Conservation (phyloP, 2,888 invertebrate genomes). For the Folsomia candida region DNA sequence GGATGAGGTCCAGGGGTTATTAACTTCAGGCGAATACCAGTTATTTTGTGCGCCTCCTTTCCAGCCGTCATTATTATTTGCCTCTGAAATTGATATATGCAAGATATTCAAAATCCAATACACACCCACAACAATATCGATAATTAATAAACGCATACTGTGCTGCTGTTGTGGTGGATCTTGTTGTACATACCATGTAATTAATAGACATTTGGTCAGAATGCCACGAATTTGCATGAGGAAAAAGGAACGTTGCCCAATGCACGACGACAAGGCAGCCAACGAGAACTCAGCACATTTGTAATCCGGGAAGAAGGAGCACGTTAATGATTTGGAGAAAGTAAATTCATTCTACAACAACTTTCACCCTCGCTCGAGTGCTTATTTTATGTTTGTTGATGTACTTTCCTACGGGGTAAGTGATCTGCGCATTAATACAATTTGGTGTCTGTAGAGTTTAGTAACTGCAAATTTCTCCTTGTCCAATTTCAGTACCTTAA, state of each 20-base stretch:
- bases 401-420: too few relatives aligned
- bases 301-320: not conserved
- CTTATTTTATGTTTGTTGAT: too few relatives aligned
- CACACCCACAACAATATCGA: not conserved
- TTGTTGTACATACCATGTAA: too few relatives aligned
- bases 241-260: not conserved
- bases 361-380: too few relatives aligned
- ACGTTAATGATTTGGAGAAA: too few relatives aligned
- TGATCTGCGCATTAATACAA: too few relatives aligned
- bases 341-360: too few relatives aligned
- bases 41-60: not conserved
- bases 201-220: too few relatives aligned
- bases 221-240: not conserved
- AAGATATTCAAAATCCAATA: not conserved
- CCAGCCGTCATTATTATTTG: not conserved
- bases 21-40: slow-evolving; percentile 10
- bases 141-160: too few relatives aligned
- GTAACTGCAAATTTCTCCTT: not conserved
- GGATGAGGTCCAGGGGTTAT: slow-evolving; percentile 4
- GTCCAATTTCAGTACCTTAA: not conserved
- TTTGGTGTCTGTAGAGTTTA: not conserved
- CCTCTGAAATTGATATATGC: not conserved
- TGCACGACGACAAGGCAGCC: not conserved
- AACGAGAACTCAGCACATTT: not conserved
- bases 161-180: too few relatives aligned